Evolutionary conservation across 2,888 invertebrate genomes (phyloP).

Genomic region (Embidobia sp.): DNA sequence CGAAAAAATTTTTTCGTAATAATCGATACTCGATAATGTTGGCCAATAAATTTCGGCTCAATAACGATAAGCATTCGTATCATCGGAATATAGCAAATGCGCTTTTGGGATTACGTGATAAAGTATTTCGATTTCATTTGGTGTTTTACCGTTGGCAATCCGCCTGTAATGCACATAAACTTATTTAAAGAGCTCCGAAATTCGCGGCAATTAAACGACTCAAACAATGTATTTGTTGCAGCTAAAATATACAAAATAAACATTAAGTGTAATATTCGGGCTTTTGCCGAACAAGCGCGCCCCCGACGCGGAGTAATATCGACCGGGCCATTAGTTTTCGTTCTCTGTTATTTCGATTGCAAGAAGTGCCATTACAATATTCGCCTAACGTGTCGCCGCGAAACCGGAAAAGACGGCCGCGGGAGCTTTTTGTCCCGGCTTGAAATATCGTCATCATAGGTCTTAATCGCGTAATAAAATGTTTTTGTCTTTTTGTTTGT

Average conservation of each 20-base stretch:
- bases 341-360: conserved; percentile 5
- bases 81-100: conserved; percentile 75
- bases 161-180: conserved; percentile 29
- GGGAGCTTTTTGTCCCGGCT: conserved; percentile 69
- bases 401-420: conserved; percentile 34
- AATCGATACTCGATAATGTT: conserved; percentile 80
- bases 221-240: conserved; percentile 35
- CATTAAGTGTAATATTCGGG: conserved; percentile 19
- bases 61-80: conserved; percentile 79
- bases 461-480: conserved; percentile 80
- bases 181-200: conserved; percentile 34
- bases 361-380: conserved; percentile 35
- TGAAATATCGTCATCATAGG: conserved; percentile 76
- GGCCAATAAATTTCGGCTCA: conserved; percentile 77
- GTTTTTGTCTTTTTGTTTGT: conserved; percentile 77
- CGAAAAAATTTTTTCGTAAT: conserved; percentile 76
- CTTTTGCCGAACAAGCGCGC: too few relatives aligned
- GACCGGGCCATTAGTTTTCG: conserved; percentile 13
- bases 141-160: conserved; percentile 31
- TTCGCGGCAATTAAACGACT: conserved; percentile 31
- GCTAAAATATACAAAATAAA: conserved; percentile 21
- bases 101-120: conserved; percentile 74
- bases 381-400: conserved; percentile 9
- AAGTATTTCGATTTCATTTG: conserved; percentile 59
- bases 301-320: too few relatives aligned